These are phyloP conservation scores for Poecile montanus DNA, from an alignment of 2,797 vertebrate species.

Conservation along the genomic window DNA sequence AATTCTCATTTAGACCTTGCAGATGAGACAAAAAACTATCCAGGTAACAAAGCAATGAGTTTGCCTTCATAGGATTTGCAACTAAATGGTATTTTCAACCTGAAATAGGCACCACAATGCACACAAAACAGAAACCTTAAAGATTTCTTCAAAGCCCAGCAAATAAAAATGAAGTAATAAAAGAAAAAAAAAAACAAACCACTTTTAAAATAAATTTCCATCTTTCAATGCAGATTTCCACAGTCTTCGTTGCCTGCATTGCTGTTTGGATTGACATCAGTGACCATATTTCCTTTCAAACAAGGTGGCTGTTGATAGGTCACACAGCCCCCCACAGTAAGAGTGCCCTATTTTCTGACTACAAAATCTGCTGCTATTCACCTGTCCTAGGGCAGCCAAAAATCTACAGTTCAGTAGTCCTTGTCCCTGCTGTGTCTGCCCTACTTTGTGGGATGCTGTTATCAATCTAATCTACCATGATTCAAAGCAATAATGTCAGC, in stretches of 20 bases:
- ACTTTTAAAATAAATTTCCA: neutral
- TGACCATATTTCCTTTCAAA: neutral
- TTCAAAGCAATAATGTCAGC: neutral
- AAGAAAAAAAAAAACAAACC: accelerated
- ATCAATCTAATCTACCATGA: neutral
- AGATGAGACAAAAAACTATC: neutral
- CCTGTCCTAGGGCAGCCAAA: conserved; percentile 23
- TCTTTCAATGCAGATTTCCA: neutral
- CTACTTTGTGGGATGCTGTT: conserved; percentile 24
- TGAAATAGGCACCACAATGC: neutral
- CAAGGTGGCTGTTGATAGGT: neutral
- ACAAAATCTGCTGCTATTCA: conserved; percentile 28
- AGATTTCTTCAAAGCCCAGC: neutral
- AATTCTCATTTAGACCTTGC: neutral
- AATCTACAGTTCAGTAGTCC: neutral
- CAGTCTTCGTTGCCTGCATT: neutral
- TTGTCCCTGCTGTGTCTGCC: neutral
- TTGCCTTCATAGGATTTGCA: neutral
- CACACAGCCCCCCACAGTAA: neutral
- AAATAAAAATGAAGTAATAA: neutral
- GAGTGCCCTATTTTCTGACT: conserved; percentile 15
- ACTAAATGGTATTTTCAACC: neutral
- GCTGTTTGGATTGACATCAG: neutral
- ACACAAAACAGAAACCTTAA: neutral
- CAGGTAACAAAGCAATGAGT: neutral